Evolutionary conservation across 2,888 invertebrate genomes (phyloP).

Genomic region (Drosophila prostipennis): DNA sequence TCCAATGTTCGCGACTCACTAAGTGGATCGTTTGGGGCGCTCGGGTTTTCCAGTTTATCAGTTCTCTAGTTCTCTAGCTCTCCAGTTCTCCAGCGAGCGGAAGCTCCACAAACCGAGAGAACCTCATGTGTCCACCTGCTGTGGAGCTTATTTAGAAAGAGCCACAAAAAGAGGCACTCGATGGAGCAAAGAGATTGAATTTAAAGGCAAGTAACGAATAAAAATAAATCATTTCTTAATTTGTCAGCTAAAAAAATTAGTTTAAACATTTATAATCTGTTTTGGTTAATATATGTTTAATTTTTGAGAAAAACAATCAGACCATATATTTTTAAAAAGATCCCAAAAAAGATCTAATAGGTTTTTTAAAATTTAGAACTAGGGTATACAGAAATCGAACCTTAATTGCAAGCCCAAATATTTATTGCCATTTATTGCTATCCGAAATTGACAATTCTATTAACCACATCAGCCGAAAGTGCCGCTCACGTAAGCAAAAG

Average conservation of each 20-base stretch:
- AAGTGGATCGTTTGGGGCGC: slow-evolving; percentile 11
- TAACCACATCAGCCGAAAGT: slow-evolving; percentile 1
- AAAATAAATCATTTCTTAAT: neutral
- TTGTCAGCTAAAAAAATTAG: too few species aligned
- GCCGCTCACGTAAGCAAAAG: neutral
- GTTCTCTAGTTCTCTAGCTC: neutral
- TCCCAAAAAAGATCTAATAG: too few species aligned
- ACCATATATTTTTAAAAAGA: too few species aligned
- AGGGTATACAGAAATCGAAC: neutral
- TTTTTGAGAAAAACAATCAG: neutral
- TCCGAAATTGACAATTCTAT: slow-evolving; percentile 13
- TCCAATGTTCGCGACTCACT: slow-evolving; percentile 23
- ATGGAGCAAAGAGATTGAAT: neutral
- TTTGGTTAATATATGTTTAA: too few species aligned
- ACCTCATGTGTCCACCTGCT: slow-evolving; percentile 25
- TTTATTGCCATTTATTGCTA: slow-evolving; percentile 9
- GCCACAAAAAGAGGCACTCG: neutral
- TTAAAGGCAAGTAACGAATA: neutral
- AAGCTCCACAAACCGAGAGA: slow-evolving; percentile 8
- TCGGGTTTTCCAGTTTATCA: slow-evolving; percentile 2
- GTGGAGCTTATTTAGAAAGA: slow-evolving; percentile 11
- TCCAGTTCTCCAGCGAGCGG: slow-evolving; percentile 19
- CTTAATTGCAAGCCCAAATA: too few species aligned
- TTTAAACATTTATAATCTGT: neutral
- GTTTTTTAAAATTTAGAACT: neutral